Percentiles rank a stretch among this genome's conserved stretches.
Evolutionary conservation across 2,888 invertebrate species (phyloP).

Genomic region (Lomographa bimaculata): DNA sequence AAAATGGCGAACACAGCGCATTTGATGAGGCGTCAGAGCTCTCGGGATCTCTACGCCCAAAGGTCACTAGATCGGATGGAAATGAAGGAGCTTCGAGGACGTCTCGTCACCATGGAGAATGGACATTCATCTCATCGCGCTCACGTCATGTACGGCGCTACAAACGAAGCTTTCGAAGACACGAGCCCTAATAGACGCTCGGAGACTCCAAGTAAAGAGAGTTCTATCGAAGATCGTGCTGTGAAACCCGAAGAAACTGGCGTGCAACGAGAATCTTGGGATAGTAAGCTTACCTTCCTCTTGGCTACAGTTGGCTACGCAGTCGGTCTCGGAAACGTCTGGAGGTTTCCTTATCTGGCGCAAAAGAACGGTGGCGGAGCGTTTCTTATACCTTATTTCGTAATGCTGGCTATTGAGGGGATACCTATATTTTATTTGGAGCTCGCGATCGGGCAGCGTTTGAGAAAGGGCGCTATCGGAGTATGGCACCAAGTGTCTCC

Average conservation of each 20-base stretch:
- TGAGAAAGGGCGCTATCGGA: conserved; percentile 96
- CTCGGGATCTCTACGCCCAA: conserved; percentile 91
- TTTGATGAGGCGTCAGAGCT: conserved; percentile 93
- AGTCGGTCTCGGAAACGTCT: conserved; percentile 96
- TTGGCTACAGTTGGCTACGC: conserved; percentile 97
- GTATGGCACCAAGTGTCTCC: conserved; percentile 98
- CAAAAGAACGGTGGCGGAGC: conserved; percentile 98
- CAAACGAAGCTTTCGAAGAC: conserved; percentile 91
- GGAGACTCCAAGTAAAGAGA: conserved; percentile 83
- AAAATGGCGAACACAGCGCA: conserved; percentile 96
- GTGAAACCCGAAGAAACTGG: conserved; percentile 88
- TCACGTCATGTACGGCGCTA: conserved; percentile 91
- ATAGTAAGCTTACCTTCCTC: conserved; percentile 95
- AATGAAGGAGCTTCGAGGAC: conserved; percentile 92
- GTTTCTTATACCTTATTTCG: conserved; percentile 98
- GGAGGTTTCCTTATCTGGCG: conserved; percentile 97
- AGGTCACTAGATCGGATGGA: conserved; percentile 93
- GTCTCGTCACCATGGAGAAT: conserved; percentile 89
- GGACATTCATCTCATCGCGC: conserved; percentile 75
- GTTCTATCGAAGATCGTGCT: conserved; percentile 86
- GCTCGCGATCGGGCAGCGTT: conserved; percentile 95
- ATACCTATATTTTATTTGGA: conserved; percentile 98
- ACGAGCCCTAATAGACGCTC: conserved; percentile 72
- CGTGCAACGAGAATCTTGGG: conserved; percentile 94
- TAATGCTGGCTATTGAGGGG: conserved; percentile 97